Evolutionary conservation across 2,888 invertebrate species (phyloP), one percentile per base, ranked within the genome.

Genomic region (Agonopterix arenella): DNA sequence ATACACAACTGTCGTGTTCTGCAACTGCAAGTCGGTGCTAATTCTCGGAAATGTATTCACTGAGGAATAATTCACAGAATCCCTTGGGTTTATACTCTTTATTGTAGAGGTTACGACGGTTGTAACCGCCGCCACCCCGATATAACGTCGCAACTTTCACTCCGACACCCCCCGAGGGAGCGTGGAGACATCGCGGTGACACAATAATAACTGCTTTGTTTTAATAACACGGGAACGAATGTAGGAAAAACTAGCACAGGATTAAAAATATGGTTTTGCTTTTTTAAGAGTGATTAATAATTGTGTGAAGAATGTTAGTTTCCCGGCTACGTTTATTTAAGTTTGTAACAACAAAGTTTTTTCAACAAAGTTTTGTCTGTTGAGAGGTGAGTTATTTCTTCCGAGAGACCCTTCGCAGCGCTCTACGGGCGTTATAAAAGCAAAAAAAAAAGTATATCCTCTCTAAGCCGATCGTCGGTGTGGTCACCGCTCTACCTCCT

Each of bases 311-410:
- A 61, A 40, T 68, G 60, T 28, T 56, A 55, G 61, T 66, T 70
- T 72, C 68, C 68, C 64, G 63, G 56, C 55, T 45, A 46, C 45
- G 48, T 56, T 54, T 49, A 46, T 54, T 47, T 11, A 16, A 38
- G 61, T n/a, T 60, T 69, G 62, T 63, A 69, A 68, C 64, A 72
- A 73, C 68, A 71, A 62, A 58, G 40, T 40, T 63, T 66, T 63
- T 60, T 60, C n/a, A 40, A 55, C 11, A 41, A 43, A 58, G 52
- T 56, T 57, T 4, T 40, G 45, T 47, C 11, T 56, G 55, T 63
- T 63, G 56, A 57, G 55, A 57, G 61, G 60, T 73, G 71, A 73
- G 62, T 71, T 77, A 76, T 77, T 67, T 72, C 76, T 76, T 76
- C 73, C 76, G 69, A 64, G 64, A n/a, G 61, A 59, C 58, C 60